phyloP scores from a whole-genome alignment of 2,888 invertebrate species.

The Ceramica pisi region DNA sequence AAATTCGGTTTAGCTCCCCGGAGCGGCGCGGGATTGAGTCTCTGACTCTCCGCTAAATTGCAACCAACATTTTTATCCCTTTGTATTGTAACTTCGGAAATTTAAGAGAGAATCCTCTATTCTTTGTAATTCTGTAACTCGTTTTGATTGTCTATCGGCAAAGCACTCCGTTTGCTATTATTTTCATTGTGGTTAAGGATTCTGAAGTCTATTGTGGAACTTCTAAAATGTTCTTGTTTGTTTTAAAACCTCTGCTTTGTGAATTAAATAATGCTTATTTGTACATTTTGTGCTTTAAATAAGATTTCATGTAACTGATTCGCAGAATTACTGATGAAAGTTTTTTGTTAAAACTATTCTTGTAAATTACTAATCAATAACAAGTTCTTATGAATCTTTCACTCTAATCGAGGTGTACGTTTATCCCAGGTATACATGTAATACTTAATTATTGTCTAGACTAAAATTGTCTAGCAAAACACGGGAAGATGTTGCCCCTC shows the following conservation, averaged over 20 bases:
- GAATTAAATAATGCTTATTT: conserved; percentile 54
- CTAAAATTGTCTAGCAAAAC: conserved; percentile 67
- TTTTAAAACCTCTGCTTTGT: conserved; percentile 60
- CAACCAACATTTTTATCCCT: conserved; percentile 87
- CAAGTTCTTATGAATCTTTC: neutral
- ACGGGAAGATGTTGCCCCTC: conserved; percentile 70
- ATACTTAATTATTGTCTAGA: conserved; percentile 66
- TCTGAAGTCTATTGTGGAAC: conserved; percentile 69
- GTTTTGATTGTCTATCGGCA: conserved; percentile 80
- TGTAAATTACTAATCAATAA: neutral
- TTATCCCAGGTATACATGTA: conserved; percentile 19
- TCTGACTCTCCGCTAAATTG: conserved; percentile 84
- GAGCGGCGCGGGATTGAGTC: conserved; percentile 83
- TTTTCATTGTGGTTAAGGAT: conserved; percentile 73
- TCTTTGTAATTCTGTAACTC: conserved; percentile 82
- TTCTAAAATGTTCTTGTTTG: conserved; percentile 70
- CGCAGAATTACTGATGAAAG: conserved; percentile 1
- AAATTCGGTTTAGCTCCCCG: conserved; percentile 89
- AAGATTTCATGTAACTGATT: conserved; percentile 21
- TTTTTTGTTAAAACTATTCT: conserved; percentile 13
- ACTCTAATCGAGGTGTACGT: neutral
- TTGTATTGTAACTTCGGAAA: conserved; percentile 84
- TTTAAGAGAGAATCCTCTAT: conserved; percentile 81
- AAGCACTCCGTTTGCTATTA: conserved; percentile 63
- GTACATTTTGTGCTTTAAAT: conserved; percentile 19